These are phyloP conservation scores for Listronotus oregonensis DNA, from an alignment of 1,140 invertebrate genomes.

Conservation along the genomic window DNA sequence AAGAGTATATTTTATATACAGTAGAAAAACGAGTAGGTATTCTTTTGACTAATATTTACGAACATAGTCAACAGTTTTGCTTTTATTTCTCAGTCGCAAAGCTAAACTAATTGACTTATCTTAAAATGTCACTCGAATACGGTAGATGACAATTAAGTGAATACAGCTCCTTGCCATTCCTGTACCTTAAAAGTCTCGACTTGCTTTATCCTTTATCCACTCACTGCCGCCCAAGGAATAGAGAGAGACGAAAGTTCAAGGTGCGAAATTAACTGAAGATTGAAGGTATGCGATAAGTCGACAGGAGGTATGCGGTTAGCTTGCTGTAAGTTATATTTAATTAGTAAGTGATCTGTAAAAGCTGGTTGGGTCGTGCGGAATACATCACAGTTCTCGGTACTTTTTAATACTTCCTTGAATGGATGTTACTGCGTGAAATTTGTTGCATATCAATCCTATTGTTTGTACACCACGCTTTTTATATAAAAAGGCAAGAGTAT, in stretches of 20 bases:
- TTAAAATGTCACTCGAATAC: conserved; percentile 37
- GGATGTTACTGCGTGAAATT: not conserved
- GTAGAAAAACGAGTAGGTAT: no score
- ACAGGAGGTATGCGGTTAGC: conserved; percentile 38
- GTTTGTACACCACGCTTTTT: no score
- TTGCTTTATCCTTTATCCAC: not conserved
- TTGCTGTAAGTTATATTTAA: conserved; percentile 41
- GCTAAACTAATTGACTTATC: conserved; percentile 36
- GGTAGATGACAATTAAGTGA: conserved; percentile 37
- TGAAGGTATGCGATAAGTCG: conserved; percentile 39
- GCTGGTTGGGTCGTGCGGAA: conserved; percentile 33
- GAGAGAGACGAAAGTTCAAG: conserved; percentile 20
- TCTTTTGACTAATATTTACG: not conserved
- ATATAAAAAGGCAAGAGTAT: no score
- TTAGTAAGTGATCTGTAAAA: conserved; percentile 41
- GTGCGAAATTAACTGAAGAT: conserved; percentile 40
- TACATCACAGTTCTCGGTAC: conserved; percentile 27
- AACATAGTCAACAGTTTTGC: conserved; percentile 1
- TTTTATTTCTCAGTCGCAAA: conserved; percentile 8
- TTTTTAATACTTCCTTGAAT: conserved; percentile 36
- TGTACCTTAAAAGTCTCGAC: conserved; percentile 23
- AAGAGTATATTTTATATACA: no score
- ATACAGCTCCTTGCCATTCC: conserved; percentile 34
- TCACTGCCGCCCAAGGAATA: not conserved
- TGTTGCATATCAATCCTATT: no score